A percentile compares a stretch with the other conserved stretches of the same genome.
Conservation (phyloP, 2,888 invertebrate species). For the Pterobdella sp. region DNA sequence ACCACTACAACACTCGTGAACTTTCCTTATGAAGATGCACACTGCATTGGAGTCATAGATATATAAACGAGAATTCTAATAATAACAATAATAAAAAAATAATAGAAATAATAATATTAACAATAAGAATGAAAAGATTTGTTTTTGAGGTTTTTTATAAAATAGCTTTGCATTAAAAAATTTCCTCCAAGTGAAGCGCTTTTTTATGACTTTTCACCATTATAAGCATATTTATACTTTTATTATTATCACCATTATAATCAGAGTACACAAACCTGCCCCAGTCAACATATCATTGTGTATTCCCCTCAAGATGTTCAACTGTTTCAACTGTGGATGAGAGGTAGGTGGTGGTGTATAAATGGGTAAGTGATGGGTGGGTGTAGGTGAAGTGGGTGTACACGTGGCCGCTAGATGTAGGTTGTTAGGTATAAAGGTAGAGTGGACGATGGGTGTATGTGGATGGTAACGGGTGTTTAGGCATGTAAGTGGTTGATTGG, state of each 20-base stretch:
- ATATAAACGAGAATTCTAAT: background rate
- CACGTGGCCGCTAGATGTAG: background rate
- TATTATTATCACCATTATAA: background rate
- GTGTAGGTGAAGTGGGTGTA: background rate
- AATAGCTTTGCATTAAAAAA: too few species aligned
- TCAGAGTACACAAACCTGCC: background rate
- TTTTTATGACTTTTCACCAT: background rate
- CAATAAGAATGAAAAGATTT: background rate
- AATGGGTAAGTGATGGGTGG: background rate
- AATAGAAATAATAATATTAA: background rate
- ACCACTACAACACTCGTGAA: background rate
- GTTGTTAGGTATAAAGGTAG: background rate
- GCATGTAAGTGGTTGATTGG: background rate
- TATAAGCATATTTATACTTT: background rate
- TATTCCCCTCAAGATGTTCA: background rate
- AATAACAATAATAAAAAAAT: background rate
- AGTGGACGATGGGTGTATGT: slow-evolving; percentile 8
- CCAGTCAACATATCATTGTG: background rate
- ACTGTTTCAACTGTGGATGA: background rate
- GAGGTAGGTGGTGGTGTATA: background rate
- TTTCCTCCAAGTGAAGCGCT: too few species aligned
- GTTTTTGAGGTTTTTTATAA: too few species aligned
- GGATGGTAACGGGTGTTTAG: slow-evolving; percentile 2
- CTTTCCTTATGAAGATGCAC: slow-evolving; percentile 10
- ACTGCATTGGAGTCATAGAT: background rate